Base-by-base conservation (phyloP, 2,888 invertebrate species). In the Philhelius pedissequus region DNA sequence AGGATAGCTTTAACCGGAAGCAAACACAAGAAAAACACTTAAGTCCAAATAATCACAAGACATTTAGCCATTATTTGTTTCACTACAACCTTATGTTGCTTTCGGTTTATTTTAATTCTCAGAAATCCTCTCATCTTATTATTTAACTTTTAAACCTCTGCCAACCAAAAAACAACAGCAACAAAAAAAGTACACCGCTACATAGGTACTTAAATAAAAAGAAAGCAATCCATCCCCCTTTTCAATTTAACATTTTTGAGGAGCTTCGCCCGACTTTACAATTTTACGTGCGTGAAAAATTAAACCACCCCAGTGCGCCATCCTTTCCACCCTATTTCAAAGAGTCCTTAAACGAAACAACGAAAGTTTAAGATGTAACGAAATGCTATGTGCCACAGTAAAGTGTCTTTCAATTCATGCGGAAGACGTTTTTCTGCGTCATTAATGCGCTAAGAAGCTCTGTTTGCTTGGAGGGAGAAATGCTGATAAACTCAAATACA, bases 371-470 rank as follows among this genome's bases (percentile, higher is more conserved):
- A 80, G 75, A 80, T 68, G 58, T 66, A 68, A 78, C 35, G 40
- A 43, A 69, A 80, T 69, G 52, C 80, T 27, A 75, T 45, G 62
- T 62, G 30, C 45, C 52, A 52, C 40, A 48, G 15, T 20, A 62
- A 48, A 70, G 64, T 56, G 58, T 40, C 60, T 45, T 52, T 64
- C 30, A 43, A 54, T 54, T 69, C 68, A 45, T 52, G 68, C 60
- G 50, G 69, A 75, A 45, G 54, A 80, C 69, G 25, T 22, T 75
- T 80, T 80, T 80, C 75, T 62, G 64, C 64, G 60, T 70, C 80
- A 80, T 80, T 75, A 27, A 60, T 69, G 45, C 13, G 56, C 25
- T 35, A 52, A 60, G 25, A 20, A 64, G 45, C 27, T 45, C 18
- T 40, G 18, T 18, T 58, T 38, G 15, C 7, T n/a, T n/a, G 11